Evolutionary conservation across 2,113 vertebrate species (phyloP).

Genomic region (Anoura caudifer): DNA sequence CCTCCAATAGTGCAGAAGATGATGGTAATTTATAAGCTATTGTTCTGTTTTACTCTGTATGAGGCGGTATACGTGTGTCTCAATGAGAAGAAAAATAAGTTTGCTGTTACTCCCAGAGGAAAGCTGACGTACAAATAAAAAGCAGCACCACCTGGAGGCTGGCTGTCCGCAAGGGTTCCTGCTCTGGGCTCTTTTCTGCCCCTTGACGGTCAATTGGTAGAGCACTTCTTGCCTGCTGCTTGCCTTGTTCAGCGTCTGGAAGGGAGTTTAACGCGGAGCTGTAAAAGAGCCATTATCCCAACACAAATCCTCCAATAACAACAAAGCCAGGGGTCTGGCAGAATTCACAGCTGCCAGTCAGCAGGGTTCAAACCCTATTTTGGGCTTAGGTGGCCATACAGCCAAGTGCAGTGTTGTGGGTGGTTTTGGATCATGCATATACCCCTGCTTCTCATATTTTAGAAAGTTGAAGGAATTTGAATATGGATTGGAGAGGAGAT

Average conservation of each 20-base stretch:
- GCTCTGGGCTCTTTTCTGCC: not conserved
- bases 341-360: not conserved
- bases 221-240: not conserved
- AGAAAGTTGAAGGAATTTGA: not conserved
- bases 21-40: conserved; percentile 18
- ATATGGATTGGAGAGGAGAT: not conserved
- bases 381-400: not conserved
- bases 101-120: not conserved
- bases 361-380: not conserved
- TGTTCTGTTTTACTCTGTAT: not conserved
- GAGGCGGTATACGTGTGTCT: not conserved
- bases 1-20: not conserved
- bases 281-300: not conserved
- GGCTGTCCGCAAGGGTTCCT: too few species aligned
- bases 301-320: not conserved
- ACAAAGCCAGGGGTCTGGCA: not conserved
- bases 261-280: not conserved
- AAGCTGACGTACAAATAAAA: not conserved
- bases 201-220: not conserved
- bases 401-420: not conserved
- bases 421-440: not conserved
- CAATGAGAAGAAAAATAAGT: conserved; percentile 1
- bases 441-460: not conserved
- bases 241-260: not conserved
- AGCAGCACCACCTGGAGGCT: too few species aligned